Evolutionary conservation across 2,113 vertebrate genomes (phyloP).

Genomic region (Colossoma macropomum): DNA sequence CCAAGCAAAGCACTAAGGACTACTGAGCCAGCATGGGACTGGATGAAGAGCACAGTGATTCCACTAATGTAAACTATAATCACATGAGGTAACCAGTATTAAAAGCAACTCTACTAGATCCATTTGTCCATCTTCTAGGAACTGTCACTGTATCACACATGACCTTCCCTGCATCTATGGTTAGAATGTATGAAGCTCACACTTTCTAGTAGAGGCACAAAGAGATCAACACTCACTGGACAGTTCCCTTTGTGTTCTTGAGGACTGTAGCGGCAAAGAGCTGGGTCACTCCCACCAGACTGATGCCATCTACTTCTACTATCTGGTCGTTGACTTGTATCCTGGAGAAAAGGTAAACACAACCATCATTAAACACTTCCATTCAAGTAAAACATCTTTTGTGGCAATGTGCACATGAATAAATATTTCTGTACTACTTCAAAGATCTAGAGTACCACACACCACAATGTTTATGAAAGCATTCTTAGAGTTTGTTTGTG

Average conservation of each 20-base stretch:
- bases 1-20: background rate
- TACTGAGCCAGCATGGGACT: background rate
- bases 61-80: conserved; percentile 14
- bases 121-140: background rate
- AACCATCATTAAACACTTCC: background rate
- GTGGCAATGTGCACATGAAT: background rate
- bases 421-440: background rate
- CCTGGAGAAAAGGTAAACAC: conserved; percentile 69
- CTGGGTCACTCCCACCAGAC: conserved; percentile 91
- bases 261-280: conserved; percentile 92
- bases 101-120: conserved; percentile 1
- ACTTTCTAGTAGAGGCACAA: background rate
- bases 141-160: background rate
- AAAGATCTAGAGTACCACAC: background rate
- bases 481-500: background rate
- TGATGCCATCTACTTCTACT: conserved; percentile 90
- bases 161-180: background rate
- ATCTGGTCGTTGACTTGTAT: conserved; percentile 94
- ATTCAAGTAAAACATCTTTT: background rate
- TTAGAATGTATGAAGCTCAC: background rate
- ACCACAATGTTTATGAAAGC: background rate
- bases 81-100: conserved; percentile 5
- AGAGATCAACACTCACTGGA: conserved; percentile 77
- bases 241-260: conserved; percentile 92
- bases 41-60: conserved; percentile 4